These are phyloP conservation scores for Ischnus inquisitorius DNA, from an alignment of 2,888 invertebrate genomes.

Conservation along the genomic window DNA sequence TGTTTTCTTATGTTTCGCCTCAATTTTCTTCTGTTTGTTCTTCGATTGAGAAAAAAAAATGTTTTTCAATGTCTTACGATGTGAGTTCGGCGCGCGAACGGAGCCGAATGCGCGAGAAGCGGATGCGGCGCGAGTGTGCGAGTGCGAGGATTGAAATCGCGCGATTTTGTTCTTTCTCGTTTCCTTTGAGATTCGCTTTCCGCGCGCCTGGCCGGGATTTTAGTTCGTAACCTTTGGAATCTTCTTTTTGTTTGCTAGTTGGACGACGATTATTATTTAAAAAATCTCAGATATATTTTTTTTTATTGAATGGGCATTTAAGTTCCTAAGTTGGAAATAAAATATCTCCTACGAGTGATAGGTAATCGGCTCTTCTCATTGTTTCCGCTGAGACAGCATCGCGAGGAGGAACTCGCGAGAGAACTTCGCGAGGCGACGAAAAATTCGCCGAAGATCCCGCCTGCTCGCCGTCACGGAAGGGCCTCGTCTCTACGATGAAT, in stretches of 20 bases:
- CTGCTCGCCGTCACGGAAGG: background rate
- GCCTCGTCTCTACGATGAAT: background rate
- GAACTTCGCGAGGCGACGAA: background rate
- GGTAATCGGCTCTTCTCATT: slow-evolving; percentile 65
- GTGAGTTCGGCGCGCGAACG: slow-evolving; percentile 56
- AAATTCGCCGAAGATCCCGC: background rate
- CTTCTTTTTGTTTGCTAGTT: slow-evolving; percentile 74
- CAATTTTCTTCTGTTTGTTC: slow-evolving; percentile 72
- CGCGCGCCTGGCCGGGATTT: slow-evolving; percentile 71
- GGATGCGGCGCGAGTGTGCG: slow-evolving; percentile 42
- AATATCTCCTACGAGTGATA: slow-evolving; percentile 80
- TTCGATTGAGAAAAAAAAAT: too few species aligned
- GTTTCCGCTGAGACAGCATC: slow-evolving; percentile 9
- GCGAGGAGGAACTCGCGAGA: background rate
- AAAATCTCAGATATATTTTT: slow-evolving; percentile 78
- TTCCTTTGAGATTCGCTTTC: slow-evolving; percentile 63
- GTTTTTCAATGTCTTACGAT: slow-evolving; percentile 37
- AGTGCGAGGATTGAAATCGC: slow-evolving; percentile 31
- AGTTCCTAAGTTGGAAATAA: slow-evolving; percentile 83
- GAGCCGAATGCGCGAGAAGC: slow-evolving; percentile 32
- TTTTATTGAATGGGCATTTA: slow-evolving; percentile 83
- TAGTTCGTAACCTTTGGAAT: slow-evolving; percentile 73
- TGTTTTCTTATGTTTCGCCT: slow-evolving; percentile 75
- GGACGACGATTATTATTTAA: slow-evolving; percentile 76
- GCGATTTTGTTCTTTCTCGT: slow-evolving; percentile 54